Base-by-base conservation (phyloP, 1,140 invertebrate genomes). In the Thaumetopoea pityocampa region DNA sequence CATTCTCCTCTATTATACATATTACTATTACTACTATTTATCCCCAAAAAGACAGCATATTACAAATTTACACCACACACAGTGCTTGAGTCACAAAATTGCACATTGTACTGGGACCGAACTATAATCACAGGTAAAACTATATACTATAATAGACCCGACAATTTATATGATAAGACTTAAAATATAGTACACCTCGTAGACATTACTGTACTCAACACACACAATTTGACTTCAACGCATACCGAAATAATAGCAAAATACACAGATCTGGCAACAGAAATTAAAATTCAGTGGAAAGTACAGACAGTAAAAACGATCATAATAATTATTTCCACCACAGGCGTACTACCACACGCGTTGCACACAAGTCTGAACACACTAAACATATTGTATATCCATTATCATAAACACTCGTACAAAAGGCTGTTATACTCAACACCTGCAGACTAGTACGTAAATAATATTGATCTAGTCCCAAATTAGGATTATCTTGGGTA, bases 311-410 rank as follows among this genome's bases (percentile, higher is more conserved):
- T 40, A 20, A 17, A 27, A 11, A 27, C 27, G 15, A 30, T 54
- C 4, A 35, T 47, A n/a, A 51, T 59, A 16, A 10, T 54, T 9
- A 19, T 53, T 2, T 59, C 55, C 11, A 15, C 51, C 0, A 53
- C 51, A 16, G 47, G 38, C 9, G 32, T 54, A n/a, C n/a, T 59
- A 35, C 51, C 40, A 0, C 36, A 19, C 22, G 14, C 43, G 5
- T 12, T 51, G 24, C 43, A 51, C 2, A 5, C 7, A 14, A 51
- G 43, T 5, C 17, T 59, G 2, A 10, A 45, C 1, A 41, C 14
- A 0, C 10, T 59, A 15, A 18, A 42, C 7, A 34, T 54, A n/a
- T n/a, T n/a, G n/a, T n/a, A n/a, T n/a, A n/a, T n/a, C n/a, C n/a
- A n/a, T n/a, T n/a, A n/a, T n/a, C n/a, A n/a, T n/a, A n/a, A n/a